Base-by-base conservation (phyloP, 2,797 vertebrate species). In the Dermochelys coriacea region DNA sequence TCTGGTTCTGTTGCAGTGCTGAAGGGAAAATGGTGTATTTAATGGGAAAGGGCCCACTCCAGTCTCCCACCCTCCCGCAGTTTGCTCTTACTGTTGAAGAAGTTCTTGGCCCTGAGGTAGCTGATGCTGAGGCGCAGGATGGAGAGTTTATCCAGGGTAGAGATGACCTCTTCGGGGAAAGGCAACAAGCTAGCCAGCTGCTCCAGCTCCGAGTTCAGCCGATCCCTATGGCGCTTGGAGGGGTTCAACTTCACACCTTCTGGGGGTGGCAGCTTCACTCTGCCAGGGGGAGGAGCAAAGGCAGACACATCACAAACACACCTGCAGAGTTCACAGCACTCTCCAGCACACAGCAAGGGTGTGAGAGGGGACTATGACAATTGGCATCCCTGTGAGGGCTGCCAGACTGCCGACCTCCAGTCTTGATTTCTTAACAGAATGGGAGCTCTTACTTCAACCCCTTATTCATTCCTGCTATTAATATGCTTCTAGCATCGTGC, bases 91-190 rank as follows among this genome's bases (percentile, higher is more conserved):
- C 98, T 98, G 10, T 97, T 96, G 95, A 98, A 98, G 98, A 98
- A 98, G 97, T 97, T 98, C 97, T 98, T 98, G 97, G 98, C 97
- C 2, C 98, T 93, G 54, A 98, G 98, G 97, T 98, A 98, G 96
- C 98, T 98, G 91, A 99, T 98, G 45, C 92, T 95, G 84, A 96
- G 96, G 23, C 91, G 92, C 7, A 97, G 94, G 10, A 99, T 98
- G 95, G 98, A 98, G 1, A 99, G 98, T 85, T 99, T 98, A 97
- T 99, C 98, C 97, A 98, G 97, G 2, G 98, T 98, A 80, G 98
- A 95, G 37, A 98, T 97, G 90, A 98, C 98, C 45, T 99, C 98
- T 21, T 98, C 97, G 0, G 98, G 71, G 96, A 93, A 99, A 98
- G 98, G 98, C 93, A 98, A 97, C 81, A 98, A 97, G 90, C 97